Evolutionary conservation across 2,888 invertebrate species (phyloP), one percentile per base, ranked within the genome.

Genomic region (Branchipolynoe longqiensis): DNA sequence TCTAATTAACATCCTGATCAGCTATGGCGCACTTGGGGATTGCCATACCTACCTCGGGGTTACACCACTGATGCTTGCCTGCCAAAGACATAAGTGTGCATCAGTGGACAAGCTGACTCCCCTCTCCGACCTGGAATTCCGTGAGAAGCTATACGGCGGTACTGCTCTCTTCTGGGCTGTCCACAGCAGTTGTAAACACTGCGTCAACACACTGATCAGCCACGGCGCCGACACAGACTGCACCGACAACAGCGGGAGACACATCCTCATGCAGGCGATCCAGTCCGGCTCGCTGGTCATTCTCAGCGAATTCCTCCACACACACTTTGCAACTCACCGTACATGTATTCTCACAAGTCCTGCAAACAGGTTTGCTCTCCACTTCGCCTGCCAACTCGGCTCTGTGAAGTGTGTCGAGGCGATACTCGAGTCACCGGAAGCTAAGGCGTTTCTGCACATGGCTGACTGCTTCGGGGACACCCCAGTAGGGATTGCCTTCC

Each of bases 141-240:
- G 82, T 22, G 86, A 86, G 41, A 78, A 64, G 64, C 56, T 86
- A 8, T 86, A 86, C 33, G 86, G 86, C 6, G 86, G 86, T 3
- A 85, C 84, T 4, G 86, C 73, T 4, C 41, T 86, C 12, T 84
- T 85, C 85, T 86, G 86, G 86, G 86, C 86, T 48, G 54, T 86
- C 22, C 81, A 85, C 38, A 85, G 82, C 31, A 83, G 86, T 22
- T 86, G 86, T 28, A 36, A 33, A 22, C 48, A 58, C n/a, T 86
- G 86, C 73, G 59, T 86, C 22, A 54, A 78, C 41, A 38, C 36
- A n/a, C 48, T 86, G 25, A 18, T 86, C 14, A 64, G 64, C 28
- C 59, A 83, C 36, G 86, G 83, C 12, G 84, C 59, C 3, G 48
- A 62, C 36, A 33, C 78, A 4, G 28, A 62, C n/a, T 36, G 41